Evolutionary conservation across 2,113 vertebrate species (phyloP), one percentile per base, ranked within the genome.

Genomic region (Anhinga rufa): DNA sequence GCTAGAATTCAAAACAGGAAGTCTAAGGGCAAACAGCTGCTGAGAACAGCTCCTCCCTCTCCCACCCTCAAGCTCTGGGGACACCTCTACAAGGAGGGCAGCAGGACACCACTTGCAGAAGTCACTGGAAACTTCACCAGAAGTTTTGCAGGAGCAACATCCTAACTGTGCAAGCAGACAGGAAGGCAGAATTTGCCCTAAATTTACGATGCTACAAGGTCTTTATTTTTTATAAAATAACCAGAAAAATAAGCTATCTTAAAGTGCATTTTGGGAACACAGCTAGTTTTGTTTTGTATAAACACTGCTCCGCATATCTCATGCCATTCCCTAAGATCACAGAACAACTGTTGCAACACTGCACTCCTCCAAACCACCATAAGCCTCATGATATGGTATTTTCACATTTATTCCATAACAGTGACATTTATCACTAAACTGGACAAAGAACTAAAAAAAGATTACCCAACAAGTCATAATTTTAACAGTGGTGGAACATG

Each of bases 41-140:
- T 60, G 38, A 71, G 55, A 94, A 75, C 12, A 49, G 69, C 58
- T 85, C 68, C 57, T 88, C 29, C 42, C 31, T 64, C 60, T 66
- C 38, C 42, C 24, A 74, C 68, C 25, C 80, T 60, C 48, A 14
- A 62, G 62, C n/a, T 62, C 52, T 16, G 31, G 52, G 40, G 74
- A 17, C 32, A n/a, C 16, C 34, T 74, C 46, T 24, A 2, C 0
- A 0, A 71, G 38, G 13, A 82, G 29, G 36, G 19, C 29, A 21
- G 22, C 11, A 74, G 54, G 61, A 85, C 28, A 46, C 0, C 1
- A 57, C 25, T 18, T n/a, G 19, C 58, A 42, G 34, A 38, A 10
- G 34, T 31, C 17, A 79, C 15, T 2, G 9, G 38, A 10, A 40
- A 40, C 38, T 10, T 40, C 3, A 12, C 26, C 38, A 40, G 38